Base-by-base conservation (phyloP, 2,113 vertebrate species). In the Oncorhynchus mykiss region DNA sequence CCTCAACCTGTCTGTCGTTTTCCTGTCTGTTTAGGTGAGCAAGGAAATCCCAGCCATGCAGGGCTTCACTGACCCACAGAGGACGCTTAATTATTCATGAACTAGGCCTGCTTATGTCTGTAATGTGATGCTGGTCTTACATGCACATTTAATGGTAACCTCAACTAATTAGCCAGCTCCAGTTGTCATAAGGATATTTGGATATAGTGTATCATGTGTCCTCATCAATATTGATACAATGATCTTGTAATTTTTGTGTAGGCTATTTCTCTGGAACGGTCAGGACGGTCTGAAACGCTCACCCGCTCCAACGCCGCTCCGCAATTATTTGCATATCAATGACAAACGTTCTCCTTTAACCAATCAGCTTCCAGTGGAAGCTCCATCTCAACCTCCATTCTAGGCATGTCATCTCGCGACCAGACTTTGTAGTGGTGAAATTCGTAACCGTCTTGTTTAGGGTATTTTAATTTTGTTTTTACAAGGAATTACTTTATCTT, bases 251-350 rank as follows among this genome's bases (percentile, higher is more conserved):
- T 12, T 11, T 45, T 45, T 45, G 9, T 45, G 39, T 45, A 45
- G 39, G 9, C 39, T 45, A 45, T 45, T 9, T 45, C 12, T 45
- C 39, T 45, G 39, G 39, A 45, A 45, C 39, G 16, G 29, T 22
- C n/a, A 12, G 18, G 5, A 54, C 51, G 11, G 13, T 18, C 54
- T 20, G 60, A 70, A 49, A 67, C 64, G 62, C 71, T 7, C 39
- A 39, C 7, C 39, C 48, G 7, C 9, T 27, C 27, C 27, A 27
- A 27, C 3, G 18, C n/a, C 77, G 70, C 81, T 74, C 81, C 49
- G 74, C 81, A 83, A 70, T 73, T 27, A 82, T 83, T 80, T 83
- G 78, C 81, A 83, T 83, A 71, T 67, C 31, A 77, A 51, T 57
- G 29, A 72, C 69, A 68, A 72, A 13, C 34, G 34, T 13, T 27